Evolutionary conservation across 2,113 vertebrate species (phyloP).

Genomic region (Pseudois nayaur): DNA sequence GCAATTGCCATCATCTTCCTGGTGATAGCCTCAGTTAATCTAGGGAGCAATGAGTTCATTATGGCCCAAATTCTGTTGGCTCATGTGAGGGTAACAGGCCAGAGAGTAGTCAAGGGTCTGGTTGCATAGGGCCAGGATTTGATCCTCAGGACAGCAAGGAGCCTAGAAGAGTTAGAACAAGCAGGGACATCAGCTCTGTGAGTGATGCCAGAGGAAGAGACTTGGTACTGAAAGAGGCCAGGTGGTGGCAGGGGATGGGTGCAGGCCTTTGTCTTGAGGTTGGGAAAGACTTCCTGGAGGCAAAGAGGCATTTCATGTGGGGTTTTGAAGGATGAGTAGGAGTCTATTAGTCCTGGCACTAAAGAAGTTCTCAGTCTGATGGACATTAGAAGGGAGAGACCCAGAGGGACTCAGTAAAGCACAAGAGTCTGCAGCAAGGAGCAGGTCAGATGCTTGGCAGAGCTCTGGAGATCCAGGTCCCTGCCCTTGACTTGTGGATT

Average conservation of each 20-base stretch:
- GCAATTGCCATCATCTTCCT: not conserved
- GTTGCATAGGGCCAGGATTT: not conserved
- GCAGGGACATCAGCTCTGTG: not conserved
- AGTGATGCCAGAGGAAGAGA: not conserved
- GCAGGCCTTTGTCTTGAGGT: not conserved
- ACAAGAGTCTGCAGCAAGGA: not conserved
- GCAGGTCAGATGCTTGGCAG: not conserved
- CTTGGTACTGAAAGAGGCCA: not conserved
- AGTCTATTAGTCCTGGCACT: not conserved
- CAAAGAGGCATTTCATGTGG: not conserved
- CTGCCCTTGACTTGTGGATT: not conserved
- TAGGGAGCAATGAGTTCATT: not conserved
- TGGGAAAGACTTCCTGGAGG: not conserved
- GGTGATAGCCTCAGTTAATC: not conserved
- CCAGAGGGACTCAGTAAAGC: not conserved
- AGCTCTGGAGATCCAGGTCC: not conserved
- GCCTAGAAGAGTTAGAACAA: not conserved
- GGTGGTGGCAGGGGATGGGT: not conserved
- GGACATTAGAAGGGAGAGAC: not conserved
- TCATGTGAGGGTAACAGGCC: too few relatives aligned
- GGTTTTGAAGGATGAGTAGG: not conserved
- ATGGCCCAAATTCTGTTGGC: not conserved
- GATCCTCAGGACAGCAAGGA: not conserved
- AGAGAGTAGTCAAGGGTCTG: too few relatives aligned
- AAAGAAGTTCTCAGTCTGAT: not conserved